Evolutionary conservation across 1,140 invertebrate genomes (phyloP).

Genomic region (Chlorops oryzae): DNA sequence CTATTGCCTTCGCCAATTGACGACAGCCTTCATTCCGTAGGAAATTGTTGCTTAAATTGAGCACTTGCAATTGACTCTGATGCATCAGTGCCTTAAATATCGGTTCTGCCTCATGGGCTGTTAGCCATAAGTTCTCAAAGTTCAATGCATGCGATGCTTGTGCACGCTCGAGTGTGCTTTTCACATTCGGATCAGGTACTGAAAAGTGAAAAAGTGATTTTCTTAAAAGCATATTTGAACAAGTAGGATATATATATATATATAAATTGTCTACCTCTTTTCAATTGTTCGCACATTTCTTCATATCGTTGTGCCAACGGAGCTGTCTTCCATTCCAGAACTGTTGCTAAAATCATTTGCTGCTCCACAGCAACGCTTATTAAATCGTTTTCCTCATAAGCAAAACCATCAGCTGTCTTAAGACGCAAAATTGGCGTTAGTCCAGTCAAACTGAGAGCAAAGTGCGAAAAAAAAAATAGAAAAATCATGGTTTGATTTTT

Average conservation of each 20-base stretch:
- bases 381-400: slow-evolving; percentile 59
- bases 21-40: slow-evolving; percentile 54
- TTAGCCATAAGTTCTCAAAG: slow-evolving; percentile 51
- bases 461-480: neutral
- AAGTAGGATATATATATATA: no score
- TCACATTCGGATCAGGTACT: slow-evolving; percentile 49
- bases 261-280: slow-evolving; percentile 53
- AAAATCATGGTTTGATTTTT: no score
- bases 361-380: slow-evolving; percentile 55
- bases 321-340: slow-evolving; percentile 59
- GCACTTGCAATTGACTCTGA: slow-evolving; percentile 54
- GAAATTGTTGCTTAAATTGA: slow-evolving; percentile 57
- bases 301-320: slow-evolving; percentile 58
- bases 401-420: slow-evolving; percentile 60
- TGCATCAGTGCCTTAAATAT: slow-evolving; percentile 56
- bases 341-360: slow-evolving; percentile 52
- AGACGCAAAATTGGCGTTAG: slow-evolving; percentile 58
- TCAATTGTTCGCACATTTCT: slow-evolving; percentile 56
- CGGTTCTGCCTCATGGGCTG: slow-evolving; percentile 49
- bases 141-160: slow-evolving; percentile 52
- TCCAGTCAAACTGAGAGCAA: slow-evolving; percentile 55
- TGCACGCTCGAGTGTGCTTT: slow-evolving; percentile 51
- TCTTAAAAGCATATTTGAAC: neutral
- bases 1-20: slow-evolving; percentile 52
- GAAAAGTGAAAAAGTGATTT: slow-evolving; percentile 11